These are phyloP conservation scores for Cecropterus lyciades DNA, from an alignment of 1,140 invertebrate species.

Conservation along the genomic window DNA sequence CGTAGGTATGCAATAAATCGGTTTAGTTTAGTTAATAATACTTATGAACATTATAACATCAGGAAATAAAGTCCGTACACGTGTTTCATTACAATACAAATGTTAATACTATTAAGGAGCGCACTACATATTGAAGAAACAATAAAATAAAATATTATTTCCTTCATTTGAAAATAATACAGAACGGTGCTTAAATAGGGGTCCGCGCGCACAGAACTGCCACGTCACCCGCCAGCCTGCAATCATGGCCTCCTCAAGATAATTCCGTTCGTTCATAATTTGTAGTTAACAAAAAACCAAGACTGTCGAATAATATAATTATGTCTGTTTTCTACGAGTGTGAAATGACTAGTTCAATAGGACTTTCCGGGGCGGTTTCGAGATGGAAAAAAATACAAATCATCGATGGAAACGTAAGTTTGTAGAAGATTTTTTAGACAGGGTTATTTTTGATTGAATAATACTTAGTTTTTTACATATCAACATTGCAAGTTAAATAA, in stretches of 20 bases:
- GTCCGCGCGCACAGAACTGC: conserved; percentile 50
- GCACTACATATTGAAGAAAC: no score
- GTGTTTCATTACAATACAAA: no score
- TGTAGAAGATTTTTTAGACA: neutral
- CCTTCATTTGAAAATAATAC: neutral
- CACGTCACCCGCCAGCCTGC: conserved; percentile 61
- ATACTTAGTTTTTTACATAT: no score
- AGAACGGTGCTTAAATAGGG: conserved; percentile 37
- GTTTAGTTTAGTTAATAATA: no score
- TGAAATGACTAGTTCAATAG: conserved; percentile 79
- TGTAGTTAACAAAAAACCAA: conserved; percentile 72
- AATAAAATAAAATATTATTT: conserved; percentile 13
- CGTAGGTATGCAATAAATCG: no score
- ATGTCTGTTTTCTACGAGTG: conserved; percentile 74
- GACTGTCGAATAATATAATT: conserved; percentile 75
- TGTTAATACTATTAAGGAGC: no score
- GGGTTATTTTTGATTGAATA: no score
- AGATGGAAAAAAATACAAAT: conserved; percentile 46
- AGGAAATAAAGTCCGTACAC: no score
- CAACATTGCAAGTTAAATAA: no score
- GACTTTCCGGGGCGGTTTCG: conserved; percentile 42
- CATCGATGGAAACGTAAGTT: conserved; percentile 40
- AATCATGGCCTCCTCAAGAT: conserved; percentile 74
- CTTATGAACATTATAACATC: no score
- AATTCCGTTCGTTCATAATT: conserved; percentile 74